Conservation (phyloP, 2,113 vertebrate genomes). For the Coreoperca whiteheadi region DNA sequence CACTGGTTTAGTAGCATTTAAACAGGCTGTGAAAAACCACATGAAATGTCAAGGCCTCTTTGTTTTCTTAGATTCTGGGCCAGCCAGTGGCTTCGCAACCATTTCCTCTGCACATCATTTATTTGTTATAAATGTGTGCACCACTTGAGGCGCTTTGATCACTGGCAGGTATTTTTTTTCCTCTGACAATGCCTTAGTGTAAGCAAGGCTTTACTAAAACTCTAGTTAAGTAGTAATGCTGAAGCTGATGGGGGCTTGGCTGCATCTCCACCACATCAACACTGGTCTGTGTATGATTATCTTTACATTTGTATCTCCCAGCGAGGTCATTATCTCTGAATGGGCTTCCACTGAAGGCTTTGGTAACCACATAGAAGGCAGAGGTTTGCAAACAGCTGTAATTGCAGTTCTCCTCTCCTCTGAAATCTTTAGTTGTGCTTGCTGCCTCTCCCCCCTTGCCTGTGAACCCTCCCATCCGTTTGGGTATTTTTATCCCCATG, state of each 20-base stretch:
- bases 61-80: conserved; percentile 33
- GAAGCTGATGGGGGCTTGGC: conserved; percentile 7
- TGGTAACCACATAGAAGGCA: conserved; percentile 71
- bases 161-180: background rate
- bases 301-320: conserved; percentile 65
- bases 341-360: conserved; percentile 63
- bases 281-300: conserved; percentile 63
- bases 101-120: conserved; percentile 39
- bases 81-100: conserved; percentile 23
- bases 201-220: background rate
- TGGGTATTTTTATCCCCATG: conserved; percentile 80
- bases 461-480: conserved; percentile 78
- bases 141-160: conserved; percentile 8
- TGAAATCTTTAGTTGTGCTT: conserved; percentile 71
- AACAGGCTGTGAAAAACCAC: conserved; percentile 44
- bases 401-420: conserved; percentile 73
- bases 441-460: conserved; percentile 56
- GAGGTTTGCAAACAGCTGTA: conserved; percentile 75
- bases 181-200: conserved; percentile 20
- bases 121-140: conserved; percentile 38
- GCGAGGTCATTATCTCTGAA: conserved; percentile 71
- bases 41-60: conserved; percentile 57
- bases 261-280: conserved; percentile 47
- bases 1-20: conserved; percentile 29
- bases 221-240: conserved; percentile 31